These are phyloP conservation scores for Tenualosa ilisha DNA, from an alignment of 2,797 vertebrate species.

Conservation along the genomic window DNA sequence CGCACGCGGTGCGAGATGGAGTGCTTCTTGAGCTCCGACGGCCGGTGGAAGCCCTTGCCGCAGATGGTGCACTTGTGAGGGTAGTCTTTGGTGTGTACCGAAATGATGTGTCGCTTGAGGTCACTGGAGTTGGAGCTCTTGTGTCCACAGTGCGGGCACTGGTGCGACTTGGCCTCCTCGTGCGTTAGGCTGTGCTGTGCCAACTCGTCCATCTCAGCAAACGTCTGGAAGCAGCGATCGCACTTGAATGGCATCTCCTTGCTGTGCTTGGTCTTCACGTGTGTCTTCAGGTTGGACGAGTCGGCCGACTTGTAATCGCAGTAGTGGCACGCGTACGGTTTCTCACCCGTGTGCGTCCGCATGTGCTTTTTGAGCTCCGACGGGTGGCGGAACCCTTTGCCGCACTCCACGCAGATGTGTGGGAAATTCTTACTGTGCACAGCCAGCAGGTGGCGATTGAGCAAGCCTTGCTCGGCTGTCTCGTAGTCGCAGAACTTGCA, in stretches of 20 bases:
- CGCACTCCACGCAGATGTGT: constrained; percentile 87
- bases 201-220: constrained; percentile 83
- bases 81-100: constrained; percentile 89
- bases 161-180: constrained; percentile 87
- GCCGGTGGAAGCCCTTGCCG: constrained; percentile 88
- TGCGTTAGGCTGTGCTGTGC: constrained; percentile 80
- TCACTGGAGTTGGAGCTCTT: constrained; percentile 91
- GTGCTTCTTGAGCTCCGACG: constrained; percentile 89
- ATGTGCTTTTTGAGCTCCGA: constrained; percentile 91
- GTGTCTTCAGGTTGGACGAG: constrained; percentile 89
- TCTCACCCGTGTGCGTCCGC: constrained; percentile 89
- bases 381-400: constrained; percentile 87
- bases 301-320: constrained; percentile 87
- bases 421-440: constrained; percentile 89
- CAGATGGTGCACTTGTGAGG: constrained; percentile 88
- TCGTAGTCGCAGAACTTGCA: constrained; percentile 92
- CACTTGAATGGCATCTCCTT: constrained; percentile 84
- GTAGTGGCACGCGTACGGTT: constrained; percentile 87
- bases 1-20: constrained; percentile 84
- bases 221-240: constrained; percentile 86
- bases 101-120: constrained; percentile 87
- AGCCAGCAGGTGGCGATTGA: constrained; percentile 84
- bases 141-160: constrained; percentile 86
- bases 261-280: constrained; percentile 86
- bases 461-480: constrained; percentile 85